phyloP scores from a whole-genome alignment of 2,113 vertebrate genomes.

The Patagioenas fasciata region DNA sequence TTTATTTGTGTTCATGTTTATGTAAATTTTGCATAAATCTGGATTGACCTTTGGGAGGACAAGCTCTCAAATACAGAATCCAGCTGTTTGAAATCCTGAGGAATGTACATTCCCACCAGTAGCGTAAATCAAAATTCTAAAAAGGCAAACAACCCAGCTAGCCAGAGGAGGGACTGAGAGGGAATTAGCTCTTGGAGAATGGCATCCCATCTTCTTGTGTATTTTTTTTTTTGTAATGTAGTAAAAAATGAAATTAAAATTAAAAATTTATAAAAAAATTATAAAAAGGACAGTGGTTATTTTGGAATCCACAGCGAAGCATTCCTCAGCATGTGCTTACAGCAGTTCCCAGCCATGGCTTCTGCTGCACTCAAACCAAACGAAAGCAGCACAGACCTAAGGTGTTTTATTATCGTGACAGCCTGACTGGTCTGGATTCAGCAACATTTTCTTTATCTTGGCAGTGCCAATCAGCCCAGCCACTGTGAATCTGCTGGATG shows the following conservation, averaged over 20 bases:
- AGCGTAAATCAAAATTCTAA: background rate
- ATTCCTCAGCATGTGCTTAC: background rate
- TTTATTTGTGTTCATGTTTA: background rate
- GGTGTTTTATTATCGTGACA: background rate
- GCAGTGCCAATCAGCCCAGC: background rate
- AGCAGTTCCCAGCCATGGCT: background rate
- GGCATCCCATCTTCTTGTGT: background rate
- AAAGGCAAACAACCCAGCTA: background rate
- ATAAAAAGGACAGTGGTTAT: background rate
- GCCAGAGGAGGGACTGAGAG: background rate
- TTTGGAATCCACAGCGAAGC: background rate
- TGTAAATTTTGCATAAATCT: background rate
- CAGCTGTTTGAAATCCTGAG: constrained; percentile 3
- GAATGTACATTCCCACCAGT: background rate
- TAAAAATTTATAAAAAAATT: too few relatives aligned
- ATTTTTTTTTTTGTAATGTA: background rate
- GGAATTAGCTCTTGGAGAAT: background rate
- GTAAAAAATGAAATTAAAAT: background rate
- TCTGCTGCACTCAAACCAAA: background rate
- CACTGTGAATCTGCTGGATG: background rate
- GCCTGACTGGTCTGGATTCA: background rate
- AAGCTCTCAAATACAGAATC: background rate
- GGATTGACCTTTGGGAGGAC: background rate
- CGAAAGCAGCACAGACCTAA: background rate
- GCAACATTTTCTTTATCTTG: background rate